Percentiles rank a stretch among this genome's conserved stretches.
These are phyloP conservation scores for Phenganax marumi DNA, from an alignment of 92 coral and sea anemone species.

Conservation along the genomic window DNA sequence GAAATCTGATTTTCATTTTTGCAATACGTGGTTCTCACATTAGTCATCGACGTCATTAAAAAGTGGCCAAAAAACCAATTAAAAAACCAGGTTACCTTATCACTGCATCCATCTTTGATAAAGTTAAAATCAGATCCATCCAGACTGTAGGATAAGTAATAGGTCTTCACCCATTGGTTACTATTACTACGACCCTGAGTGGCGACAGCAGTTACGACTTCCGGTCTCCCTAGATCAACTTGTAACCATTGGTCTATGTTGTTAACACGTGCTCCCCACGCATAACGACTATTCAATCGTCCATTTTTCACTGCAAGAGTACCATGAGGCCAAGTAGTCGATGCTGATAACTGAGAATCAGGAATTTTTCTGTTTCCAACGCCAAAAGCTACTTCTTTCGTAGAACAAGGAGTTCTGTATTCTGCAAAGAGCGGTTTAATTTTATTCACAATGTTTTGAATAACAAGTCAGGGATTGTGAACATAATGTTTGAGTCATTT, in stretches of 20 bases:
- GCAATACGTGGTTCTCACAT: too few relatives aligned
- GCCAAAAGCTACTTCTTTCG: conserved; percentile 58
- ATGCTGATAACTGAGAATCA: conserved; percentile 74
- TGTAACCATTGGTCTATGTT: conserved; percentile 79
- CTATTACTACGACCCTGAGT: conserved; percentile 87
- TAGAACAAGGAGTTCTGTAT: not conserved
- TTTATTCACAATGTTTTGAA: too few relatives aligned
- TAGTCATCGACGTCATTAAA: too few relatives aligned
- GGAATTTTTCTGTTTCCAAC: conserved; percentile 69
- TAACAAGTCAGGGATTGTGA: too few relatives aligned
- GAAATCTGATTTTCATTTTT: not conserved
- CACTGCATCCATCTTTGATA: conserved; percentile 64
- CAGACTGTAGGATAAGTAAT: conserved; percentile 63
- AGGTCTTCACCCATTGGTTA: conserved; percentile 81
- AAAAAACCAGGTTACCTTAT: conserved; percentile 50
- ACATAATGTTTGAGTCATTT: too few relatives aligned
- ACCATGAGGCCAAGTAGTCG: conserved; percentile 67
- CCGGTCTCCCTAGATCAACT: conserved; percentile 60
- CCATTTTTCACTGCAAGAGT: conserved; percentile 67
- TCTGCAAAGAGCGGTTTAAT: too few relatives aligned
- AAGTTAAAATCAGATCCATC: conserved; percentile 57
- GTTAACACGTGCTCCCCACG: conserved; percentile 73
- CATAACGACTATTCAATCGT: conserved; percentile 64
- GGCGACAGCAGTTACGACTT: conserved; percentile 69
- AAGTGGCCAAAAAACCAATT: not conserved